Conservation (phyloP, 92 coral and sea anemone genomes). For the Porites evermanni region DNA sequence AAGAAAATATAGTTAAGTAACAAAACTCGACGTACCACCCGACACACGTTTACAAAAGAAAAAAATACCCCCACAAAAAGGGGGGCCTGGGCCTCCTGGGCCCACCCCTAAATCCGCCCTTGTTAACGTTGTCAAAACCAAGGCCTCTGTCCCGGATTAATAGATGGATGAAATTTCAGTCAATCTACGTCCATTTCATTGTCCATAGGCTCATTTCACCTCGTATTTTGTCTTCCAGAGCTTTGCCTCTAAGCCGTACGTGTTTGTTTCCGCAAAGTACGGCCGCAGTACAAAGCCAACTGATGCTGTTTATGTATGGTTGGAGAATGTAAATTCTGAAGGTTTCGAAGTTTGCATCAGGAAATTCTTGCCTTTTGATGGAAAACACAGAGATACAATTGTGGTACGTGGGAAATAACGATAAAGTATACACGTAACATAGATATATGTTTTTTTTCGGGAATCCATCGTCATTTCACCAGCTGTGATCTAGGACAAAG, state of each 20-base stretch:
- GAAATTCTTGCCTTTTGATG: neutral
- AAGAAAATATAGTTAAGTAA: no score
- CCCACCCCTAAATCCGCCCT: no score
- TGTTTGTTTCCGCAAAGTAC: neutral
- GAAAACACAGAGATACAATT: neutral
- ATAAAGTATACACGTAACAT: neutral
- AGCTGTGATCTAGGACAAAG: no score
- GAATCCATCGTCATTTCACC: neutral
- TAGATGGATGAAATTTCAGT: no score
- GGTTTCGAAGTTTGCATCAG: neutral
- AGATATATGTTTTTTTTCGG: neutral
- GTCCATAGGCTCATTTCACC: no score
- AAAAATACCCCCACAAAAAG: no score
- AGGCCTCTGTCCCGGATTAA: no score
- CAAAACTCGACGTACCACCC: no score
- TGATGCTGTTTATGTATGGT: neutral
- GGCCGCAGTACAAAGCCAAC: neutral
- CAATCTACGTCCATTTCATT: no score
- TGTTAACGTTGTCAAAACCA: no score
- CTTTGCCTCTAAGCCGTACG: neutral
- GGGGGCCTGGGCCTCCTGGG: no score
- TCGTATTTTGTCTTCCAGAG: neutral
- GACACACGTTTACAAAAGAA: no score
- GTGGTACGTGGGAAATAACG: neutral
- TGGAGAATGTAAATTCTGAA: neutral